Conservation (phyloP, 1,140 invertebrate genomes). For the Aphelinus atriplicis region DNA sequence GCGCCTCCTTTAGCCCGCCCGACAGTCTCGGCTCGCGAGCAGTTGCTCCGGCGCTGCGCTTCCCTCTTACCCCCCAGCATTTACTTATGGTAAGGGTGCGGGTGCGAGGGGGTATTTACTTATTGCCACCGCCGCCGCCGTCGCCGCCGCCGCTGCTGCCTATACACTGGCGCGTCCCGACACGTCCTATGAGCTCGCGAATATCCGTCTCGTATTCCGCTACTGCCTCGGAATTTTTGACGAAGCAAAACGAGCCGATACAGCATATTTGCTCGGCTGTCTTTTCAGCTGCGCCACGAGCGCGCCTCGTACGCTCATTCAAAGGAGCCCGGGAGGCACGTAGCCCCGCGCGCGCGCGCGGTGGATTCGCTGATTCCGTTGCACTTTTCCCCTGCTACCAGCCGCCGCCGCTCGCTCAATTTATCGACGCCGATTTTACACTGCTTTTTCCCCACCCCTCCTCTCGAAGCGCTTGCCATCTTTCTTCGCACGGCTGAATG, state of each 20-base stretch:
- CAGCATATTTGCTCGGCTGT: background rate
- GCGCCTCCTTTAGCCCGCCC: too few species aligned
- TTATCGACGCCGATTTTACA: background rate
- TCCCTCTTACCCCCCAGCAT: background rate
- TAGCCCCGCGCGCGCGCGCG: too few species aligned
- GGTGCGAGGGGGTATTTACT: background rate
- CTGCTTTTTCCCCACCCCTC: background rate
- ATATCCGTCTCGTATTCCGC: too few species aligned
- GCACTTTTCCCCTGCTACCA: background rate
- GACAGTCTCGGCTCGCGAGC: too few species aligned
- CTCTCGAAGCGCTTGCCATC: background rate
- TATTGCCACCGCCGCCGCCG: background rate
- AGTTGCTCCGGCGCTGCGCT: background rate
- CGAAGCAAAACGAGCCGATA: conserved; percentile 11
- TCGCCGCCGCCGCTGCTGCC: background rate
- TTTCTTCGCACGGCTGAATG: conserved; percentile 9
- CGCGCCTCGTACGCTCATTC: too few species aligned
- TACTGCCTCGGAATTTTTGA: background rate
- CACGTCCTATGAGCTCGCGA: background rate
- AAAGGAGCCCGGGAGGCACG: too few species aligned
- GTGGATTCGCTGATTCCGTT: background rate
- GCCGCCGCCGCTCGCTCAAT: background rate
- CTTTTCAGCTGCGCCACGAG: too few species aligned
- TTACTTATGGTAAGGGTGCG: conserved; percentile 13
- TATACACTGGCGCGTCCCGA: too few species aligned